Conservation (phyloP, 2,797 vertebrate genomes). For the Masticophis lateralis region DNA sequence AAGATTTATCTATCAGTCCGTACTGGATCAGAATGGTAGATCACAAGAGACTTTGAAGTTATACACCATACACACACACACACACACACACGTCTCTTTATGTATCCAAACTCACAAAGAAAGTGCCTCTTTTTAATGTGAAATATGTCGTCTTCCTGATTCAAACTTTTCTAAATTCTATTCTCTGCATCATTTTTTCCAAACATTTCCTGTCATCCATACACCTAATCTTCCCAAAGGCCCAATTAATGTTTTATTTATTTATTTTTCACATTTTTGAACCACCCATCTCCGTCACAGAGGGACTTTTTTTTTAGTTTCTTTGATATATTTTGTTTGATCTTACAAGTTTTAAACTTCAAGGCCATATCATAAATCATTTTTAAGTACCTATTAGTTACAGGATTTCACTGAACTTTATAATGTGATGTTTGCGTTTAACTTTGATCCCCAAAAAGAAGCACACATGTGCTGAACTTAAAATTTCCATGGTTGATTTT, state of each 20-base stretch:
- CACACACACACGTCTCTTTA: background rate
- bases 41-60: background rate
- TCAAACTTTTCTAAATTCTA: background rate
- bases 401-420: background rate
- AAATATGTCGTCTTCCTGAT: background rate
- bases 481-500: background rate
- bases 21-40: background rate
- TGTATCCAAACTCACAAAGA: background rate
- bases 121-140: background rate
- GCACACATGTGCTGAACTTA: background rate
- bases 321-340: background rate
- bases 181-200: background rate
- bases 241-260: background rate
- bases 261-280: background rate
- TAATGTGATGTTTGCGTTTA: background rate
- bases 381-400: background rate
- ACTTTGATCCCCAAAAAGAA: slow-evolving; percentile 1
- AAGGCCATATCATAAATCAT: background rate
- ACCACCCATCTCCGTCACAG: background rate
- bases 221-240: background rate
- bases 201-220: background rate
- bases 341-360: background rate
- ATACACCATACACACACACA: background rate
- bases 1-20: background rate
- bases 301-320: background rate